Base-by-base conservation (phyloP, 2,888 invertebrate genomes). In the Malachius bipustulatus region DNA sequence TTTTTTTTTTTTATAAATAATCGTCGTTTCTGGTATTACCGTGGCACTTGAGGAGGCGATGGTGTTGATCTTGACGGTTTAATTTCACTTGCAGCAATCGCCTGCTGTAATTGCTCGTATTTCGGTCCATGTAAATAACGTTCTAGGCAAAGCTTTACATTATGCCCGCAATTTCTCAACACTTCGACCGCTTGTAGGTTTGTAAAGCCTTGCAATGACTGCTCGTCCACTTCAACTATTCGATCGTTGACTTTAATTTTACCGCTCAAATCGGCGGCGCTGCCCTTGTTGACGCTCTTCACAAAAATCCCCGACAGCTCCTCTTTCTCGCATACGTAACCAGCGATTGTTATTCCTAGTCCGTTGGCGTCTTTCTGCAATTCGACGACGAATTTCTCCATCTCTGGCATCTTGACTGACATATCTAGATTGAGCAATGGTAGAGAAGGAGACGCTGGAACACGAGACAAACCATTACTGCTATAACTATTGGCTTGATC, bases 301-400 rank as follows among this genome's bases (percentile, higher is more conserved):
- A 98, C 94, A 66, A 98, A 98, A 50, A 98, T 96, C 16, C 98
- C 98, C 1, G 94, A 94, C 31, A 98, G 69, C 59, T 98, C 97
- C 64, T 97, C 97, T 66, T 93, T 93, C 61, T 93, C 93, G 59
- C 94, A 94, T 9, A 96, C 93, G 59, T 96, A 96, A 37, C 90
- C 80, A 36, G 94, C 94, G 51, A 96, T 94, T 15, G 94, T 96
- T 43, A 96, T 93, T 26, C 94, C 94, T 31, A 91, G 69, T 16
- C 94, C 88, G 57, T 91, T 90, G 47, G 79, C 77, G 60, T 94
- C 94, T 64, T 96, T 96, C 52, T 82, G 82, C 33, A 96, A 70
- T 57, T 93, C 89, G 27, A 94, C 91, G 39, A 87, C 88, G 56
- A 96, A 88, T 52, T 85, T 82, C 59, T 94, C 93, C 56, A 90